Conservation (phyloP, 2,888 invertebrate species). For the Mythimna vitellina region DNA sequence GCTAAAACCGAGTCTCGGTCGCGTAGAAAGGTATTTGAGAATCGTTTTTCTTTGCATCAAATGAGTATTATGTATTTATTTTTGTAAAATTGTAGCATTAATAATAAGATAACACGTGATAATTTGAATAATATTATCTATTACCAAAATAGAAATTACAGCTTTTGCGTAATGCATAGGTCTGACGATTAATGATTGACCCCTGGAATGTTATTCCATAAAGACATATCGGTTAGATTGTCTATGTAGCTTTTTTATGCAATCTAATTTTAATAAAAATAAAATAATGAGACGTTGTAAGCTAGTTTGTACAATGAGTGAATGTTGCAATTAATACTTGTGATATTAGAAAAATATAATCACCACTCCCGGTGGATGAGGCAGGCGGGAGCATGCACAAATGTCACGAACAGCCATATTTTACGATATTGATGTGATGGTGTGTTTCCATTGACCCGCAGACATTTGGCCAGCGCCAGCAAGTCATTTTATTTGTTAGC, state of each 20-base stretch:
- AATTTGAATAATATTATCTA: slow-evolving; percentile 67
- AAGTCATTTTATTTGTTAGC: slow-evolving; percentile 46
- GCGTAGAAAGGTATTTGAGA: slow-evolving; percentile 61
- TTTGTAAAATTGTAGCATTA: slow-evolving; percentile 77
- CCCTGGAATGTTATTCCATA: slow-evolving; percentile 71
- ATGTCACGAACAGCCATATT: slow-evolving; percentile 88
- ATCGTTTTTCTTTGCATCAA: slow-evolving; percentile 76
- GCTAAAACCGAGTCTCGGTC: slow-evolving; percentile 49
- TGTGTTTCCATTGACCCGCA: slow-evolving; percentile 45
- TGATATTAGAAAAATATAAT: slow-evolving; percentile 86
- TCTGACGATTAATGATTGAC: slow-evolving; percentile 61
- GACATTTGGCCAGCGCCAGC: slow-evolving; percentile 55
- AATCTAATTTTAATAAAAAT: slow-evolving; percentile 62
- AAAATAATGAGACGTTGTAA: slow-evolving; percentile 65
- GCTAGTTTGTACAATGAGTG: slow-evolving; percentile 74
- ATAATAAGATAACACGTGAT: slow-evolving; percentile 72
- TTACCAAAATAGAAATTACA: slow-evolving; percentile 61
- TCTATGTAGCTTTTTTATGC: slow-evolving; percentile 79
- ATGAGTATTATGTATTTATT: slow-evolving; percentile 83
- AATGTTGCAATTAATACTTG: slow-evolving; percentile 85
- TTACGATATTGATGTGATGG: slow-evolving; percentile 77
- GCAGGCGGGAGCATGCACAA: slow-evolving; percentile 80
- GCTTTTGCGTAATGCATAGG: slow-evolving; percentile 64
- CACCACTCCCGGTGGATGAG: slow-evolving; percentile 63
- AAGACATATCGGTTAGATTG: slow-evolving; percentile 80